Conservation (phyloP, 1,140 invertebrate genomes). For the Mercenaria mercenaria region DNA sequence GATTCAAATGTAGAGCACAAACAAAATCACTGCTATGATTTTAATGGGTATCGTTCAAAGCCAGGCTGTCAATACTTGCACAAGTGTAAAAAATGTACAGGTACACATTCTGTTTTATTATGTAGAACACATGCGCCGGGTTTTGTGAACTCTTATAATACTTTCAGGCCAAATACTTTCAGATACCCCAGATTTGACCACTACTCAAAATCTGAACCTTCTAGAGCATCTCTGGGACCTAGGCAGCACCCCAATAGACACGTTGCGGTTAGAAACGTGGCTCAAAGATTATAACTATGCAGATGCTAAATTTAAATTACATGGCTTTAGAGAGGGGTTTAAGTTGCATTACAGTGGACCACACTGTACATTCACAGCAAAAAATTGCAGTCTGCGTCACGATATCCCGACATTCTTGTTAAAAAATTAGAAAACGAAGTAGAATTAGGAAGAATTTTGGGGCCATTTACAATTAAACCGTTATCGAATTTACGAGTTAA, state of each 20-base stretch:
- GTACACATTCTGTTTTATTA: not conserved
- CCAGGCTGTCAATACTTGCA: not conserved
- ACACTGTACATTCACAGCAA: not conserved
- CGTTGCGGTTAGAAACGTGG: not conserved
- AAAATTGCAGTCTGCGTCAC: not conserved
- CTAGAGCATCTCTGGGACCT: not conserved
- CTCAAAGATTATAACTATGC: not conserved
- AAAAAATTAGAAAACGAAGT: not conserved
- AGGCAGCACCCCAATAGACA: not conserved
- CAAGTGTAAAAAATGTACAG: not conserved
- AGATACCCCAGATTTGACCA: not conserved
- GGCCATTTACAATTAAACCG: not conserved
- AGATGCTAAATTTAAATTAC: not conserved
- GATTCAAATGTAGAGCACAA: not conserved
- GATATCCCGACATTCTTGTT: not conserved
- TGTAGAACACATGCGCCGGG: not conserved
- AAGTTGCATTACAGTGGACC: not conserved
- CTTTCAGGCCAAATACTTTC: not conserved
- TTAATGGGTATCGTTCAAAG: not conserved
- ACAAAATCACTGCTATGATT: not conserved
- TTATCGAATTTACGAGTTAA: not conserved
- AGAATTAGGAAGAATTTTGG: not conserved
- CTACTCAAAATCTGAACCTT: not conserved
- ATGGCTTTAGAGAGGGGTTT: not conserved
- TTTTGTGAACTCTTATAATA: not conserved